A percentile compares a stretch with the other conserved stretches of the same genome.
Evolutionary conservation across 1,140 invertebrate genomes (phyloP).

Genomic region (Papilio machaon): DNA sequence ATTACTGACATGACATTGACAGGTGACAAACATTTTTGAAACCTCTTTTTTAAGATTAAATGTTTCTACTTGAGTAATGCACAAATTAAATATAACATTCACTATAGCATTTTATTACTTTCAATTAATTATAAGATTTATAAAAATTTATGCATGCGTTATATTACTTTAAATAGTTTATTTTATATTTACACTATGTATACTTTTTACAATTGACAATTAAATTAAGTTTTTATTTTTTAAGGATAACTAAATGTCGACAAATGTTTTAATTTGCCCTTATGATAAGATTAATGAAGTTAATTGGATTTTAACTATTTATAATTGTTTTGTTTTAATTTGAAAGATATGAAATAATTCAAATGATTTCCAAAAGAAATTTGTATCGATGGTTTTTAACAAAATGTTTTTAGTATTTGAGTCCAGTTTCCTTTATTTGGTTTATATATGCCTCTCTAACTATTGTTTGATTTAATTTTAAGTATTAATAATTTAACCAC

Average conservation of each 20-base stretch:
- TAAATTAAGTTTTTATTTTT: background rate
- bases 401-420: background rate
- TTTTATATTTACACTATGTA: background rate
- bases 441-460: background rate
- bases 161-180: background rate
- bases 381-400: no score
- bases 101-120: constrained; percentile 35
- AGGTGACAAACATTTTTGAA: constrained; percentile 6
- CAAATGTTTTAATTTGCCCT: background rate
- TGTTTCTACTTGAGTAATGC: background rate
- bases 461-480: background rate
- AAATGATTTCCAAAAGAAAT: no score
- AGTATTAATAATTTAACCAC: constrained; percentile 3
- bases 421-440: background rate
- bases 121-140: background rate
- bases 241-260: background rate
- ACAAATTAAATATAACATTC: constrained; percentile 10
- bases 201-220: constrained; percentile 3
- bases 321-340: background rate
- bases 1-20: background rate
- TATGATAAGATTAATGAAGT: background rate
- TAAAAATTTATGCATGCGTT: background rate
- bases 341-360: background rate
- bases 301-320: background rate
- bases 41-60: constrained; percentile 22